Percentiles rank a stretch among this genome's conserved stretches.
phyloP scores from a whole-genome alignment of 2,797 vertebrate genomes.

The Sebastiscus albofasciatus region DNA sequence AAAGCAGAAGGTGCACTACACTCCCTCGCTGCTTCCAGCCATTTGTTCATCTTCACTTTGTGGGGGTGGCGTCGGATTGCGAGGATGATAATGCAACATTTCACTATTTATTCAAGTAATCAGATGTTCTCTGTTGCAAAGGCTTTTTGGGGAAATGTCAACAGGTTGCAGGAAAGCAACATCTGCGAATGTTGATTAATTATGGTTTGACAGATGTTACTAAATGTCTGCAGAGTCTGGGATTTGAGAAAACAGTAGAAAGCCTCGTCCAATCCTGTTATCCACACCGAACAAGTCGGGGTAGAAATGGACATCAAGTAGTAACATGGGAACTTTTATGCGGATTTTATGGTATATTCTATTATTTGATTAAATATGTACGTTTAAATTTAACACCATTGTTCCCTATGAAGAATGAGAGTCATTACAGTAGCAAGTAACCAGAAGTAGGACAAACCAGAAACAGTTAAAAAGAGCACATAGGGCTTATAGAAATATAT shows the following conservation, averaged over 20 bases:
- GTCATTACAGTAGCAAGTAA: neutral
- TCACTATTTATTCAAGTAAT: slow-evolving; percentile 39
- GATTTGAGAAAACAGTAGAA: slow-evolving; percentile 30
- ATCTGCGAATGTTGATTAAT: slow-evolving; percentile 70
- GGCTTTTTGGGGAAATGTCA: slow-evolving; percentile 49
- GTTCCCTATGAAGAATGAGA: neutral
- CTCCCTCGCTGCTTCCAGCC: slow-evolving; percentile 25
- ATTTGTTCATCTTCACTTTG: slow-evolving; percentile 35
- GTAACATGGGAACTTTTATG: neutral
- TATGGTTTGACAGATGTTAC: slow-evolving; percentile 70
- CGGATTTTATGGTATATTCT: neutral
- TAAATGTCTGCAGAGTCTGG: slow-evolving; percentile 23
- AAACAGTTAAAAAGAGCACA: neutral
- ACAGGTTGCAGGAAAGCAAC: slow-evolving; percentile 59
- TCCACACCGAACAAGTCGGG: neutral
- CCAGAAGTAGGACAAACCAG: neutral
- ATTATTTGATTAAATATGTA: neutral
- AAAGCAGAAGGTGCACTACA: slow-evolving; percentile 80
- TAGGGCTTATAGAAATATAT: neutral
- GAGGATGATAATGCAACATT: slow-evolving; percentile 48
- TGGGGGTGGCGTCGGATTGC: neutral
- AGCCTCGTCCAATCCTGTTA: slow-evolving; percentile 22
- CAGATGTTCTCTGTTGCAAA: slow-evolving; percentile 40
- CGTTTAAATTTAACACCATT: neutral
- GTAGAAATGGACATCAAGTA: neutral